Evolutionary conservation across 2,113 vertebrate species (phyloP).

Genomic region (Motacilla alba): DNA sequence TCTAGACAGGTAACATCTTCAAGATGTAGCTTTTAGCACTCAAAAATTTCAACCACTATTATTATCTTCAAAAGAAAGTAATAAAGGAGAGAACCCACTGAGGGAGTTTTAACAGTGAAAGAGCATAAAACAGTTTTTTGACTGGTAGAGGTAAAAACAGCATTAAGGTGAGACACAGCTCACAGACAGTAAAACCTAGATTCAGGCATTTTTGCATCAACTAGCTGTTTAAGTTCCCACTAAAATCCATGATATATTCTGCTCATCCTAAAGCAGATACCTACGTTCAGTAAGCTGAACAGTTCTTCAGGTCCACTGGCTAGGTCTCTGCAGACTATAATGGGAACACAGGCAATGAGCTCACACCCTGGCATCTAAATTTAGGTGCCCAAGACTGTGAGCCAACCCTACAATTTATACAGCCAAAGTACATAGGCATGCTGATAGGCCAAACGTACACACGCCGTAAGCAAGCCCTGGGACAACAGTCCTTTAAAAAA

Average conservation of each 20-base stretch:
- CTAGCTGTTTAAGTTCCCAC: background rate
- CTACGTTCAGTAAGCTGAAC: background rate
- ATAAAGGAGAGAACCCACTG: background rate
- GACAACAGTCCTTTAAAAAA: background rate
- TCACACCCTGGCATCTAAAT: slow-evolving; percentile 54
- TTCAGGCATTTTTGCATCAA: background rate
- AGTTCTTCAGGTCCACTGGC: background rate
- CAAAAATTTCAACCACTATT: background rate
- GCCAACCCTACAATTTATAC: slow-evolving; percentile 6
- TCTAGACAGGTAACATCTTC: background rate
- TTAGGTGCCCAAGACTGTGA: slow-evolving; percentile 28
- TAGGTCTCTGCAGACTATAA: background rate
- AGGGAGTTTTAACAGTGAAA: background rate
- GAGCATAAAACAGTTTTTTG: background rate
- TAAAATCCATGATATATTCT: background rate
- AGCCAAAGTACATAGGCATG: background rate
- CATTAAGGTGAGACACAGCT: background rate
- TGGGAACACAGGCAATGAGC: slow-evolving; percentile 1
- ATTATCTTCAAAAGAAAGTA: background rate
- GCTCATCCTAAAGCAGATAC: background rate
- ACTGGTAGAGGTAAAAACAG: background rate
- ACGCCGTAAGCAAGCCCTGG: background rate
- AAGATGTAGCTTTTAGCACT: background rate
- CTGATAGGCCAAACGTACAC: slow-evolving; percentile 5
- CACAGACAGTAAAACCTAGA: background rate